Evolutionary conservation across 2,888 invertebrate genomes (phyloP).

Genomic region (Globia sparganii): DNA sequence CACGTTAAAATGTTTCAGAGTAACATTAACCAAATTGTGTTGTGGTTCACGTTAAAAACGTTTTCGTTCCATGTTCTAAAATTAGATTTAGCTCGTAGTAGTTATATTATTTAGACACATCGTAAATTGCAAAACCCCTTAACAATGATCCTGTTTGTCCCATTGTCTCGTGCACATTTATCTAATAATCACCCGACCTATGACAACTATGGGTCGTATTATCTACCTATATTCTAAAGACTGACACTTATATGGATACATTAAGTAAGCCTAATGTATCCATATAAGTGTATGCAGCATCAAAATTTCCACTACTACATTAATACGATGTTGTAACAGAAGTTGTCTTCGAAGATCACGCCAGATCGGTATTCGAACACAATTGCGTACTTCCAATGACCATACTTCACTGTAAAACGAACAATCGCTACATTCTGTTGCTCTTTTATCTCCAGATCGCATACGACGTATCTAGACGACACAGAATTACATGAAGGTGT

Average conservation of each 20-base stretch:
- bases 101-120: background rate
- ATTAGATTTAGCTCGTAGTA: background rate
- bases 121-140: conserved; percentile 18
- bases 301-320: background rate
- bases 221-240: conserved; percentile 13
- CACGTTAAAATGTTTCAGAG: background rate
- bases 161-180: conserved; percentile 18
- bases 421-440: conserved; percentile 22
- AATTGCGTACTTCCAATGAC: conserved; percentile 25
- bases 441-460: conserved; percentile 16
- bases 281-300: background rate
- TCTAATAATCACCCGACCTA: conserved; percentile 23
- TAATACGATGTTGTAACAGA: conserved; percentile 2
- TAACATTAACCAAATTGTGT: background rate
- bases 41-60: background rate
- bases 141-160: conserved; percentile 25
- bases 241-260: too few species aligned
- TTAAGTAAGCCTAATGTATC: conserved; percentile 19
- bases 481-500: conserved; percentile 8
- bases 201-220: conserved; percentile 17
- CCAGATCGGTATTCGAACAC: conserved; percentile 24
- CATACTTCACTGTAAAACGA: conserved; percentile 11
- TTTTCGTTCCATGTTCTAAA: background rate
- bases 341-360: conserved; percentile 17
- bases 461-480: background rate